These are phyloP conservation scores for Callosobruchus maculatus DNA, from an alignment of 2,888 invertebrate genomes.

Conservation along the genomic window DNA sequence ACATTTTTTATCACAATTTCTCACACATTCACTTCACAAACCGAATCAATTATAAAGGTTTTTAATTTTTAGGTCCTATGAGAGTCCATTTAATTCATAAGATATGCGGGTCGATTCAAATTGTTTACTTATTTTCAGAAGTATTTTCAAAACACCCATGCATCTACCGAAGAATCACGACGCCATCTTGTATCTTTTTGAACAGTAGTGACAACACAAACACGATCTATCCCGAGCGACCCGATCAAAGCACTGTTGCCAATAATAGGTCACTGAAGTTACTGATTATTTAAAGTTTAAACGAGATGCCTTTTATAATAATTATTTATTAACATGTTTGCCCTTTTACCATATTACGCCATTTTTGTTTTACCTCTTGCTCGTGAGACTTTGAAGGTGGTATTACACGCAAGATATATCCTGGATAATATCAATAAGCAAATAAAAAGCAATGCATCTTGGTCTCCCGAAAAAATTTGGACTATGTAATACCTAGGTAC, in stretches of 20 bases:
- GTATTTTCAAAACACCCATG: conserved; percentile 33
- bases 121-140: conserved; percentile 33
- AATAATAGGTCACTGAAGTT: background rate
- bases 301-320: too few relatives aligned
- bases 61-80: conserved; percentile 21
- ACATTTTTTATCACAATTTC: conserved; percentile 42
- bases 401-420: too few relatives aligned
- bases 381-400: too few relatives aligned
- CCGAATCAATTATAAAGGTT: conserved; percentile 18
- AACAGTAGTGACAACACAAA: conserved; percentile 13
- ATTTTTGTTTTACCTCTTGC: too few relatives aligned
- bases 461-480: too few relatives aligned
- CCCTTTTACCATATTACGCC: too few relatives aligned
- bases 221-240: background rate
- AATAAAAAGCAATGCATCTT: too few relatives aligned
- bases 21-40: conserved; percentile 30
- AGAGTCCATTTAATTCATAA: conserved; percentile 27
- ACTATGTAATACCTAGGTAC: too few relatives aligned
- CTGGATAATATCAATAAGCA: too few relatives aligned
- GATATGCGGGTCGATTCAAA: conserved; percentile 25
- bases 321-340: too few relatives aligned
- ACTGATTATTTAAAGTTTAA: too few relatives aligned
- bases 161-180: conserved; percentile 37
- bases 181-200: conserved; percentile 42
- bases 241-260: background rate